A percentile compares a stretch with the other conserved stretches of the same genome.
Conservation (phyloP, 2,113 vertebrate genomes). For the Lasiurus cinereus region DNA sequence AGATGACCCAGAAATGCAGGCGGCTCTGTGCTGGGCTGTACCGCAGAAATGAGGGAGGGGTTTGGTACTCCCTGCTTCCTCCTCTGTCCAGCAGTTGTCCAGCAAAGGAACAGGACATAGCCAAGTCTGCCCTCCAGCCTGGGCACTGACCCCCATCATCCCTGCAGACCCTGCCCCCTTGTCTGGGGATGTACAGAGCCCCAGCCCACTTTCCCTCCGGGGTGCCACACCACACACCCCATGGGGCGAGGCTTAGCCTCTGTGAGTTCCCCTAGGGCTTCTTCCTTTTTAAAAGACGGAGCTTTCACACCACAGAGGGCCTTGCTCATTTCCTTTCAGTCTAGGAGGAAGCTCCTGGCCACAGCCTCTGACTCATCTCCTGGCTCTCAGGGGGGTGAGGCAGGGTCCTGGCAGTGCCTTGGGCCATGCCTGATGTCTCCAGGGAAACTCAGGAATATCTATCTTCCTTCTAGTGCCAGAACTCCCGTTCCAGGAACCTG, state of each 20-base stretch:
- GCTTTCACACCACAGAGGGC: conserved; percentile 67
- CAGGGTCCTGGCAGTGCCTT: conserved; percentile 28
- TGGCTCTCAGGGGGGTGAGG: not conserved
- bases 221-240: not conserved
- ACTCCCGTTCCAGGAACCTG: not conserved
- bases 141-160: conserved; percentile 14
- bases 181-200: not conserved
- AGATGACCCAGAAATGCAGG: conserved; percentile 35
- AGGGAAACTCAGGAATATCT: conserved; percentile 24
- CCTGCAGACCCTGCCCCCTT: not conserved
- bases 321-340: conserved; percentile 83
- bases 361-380: conserved; percentile 83
- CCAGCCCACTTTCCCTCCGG: not conserved
- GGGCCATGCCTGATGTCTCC: conserved; percentile 37
- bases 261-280: conserved; percentile 54
- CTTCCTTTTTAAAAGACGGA: conserved; percentile 67
- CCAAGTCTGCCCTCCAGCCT: not conserved
- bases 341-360: conserved; percentile 83
- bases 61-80: not conserved
- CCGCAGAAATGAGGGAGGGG: conserved; percentile 5
- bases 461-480: not conserved
- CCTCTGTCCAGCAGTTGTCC: not conserved
- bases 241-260: conserved; percentile 3
- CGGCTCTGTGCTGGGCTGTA: not conserved
- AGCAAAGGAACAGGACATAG: conserved; percentile 34